Base-by-base conservation (phyloP, 1,140 invertebrate species). In the Calliopsis andreniformis region DNA sequence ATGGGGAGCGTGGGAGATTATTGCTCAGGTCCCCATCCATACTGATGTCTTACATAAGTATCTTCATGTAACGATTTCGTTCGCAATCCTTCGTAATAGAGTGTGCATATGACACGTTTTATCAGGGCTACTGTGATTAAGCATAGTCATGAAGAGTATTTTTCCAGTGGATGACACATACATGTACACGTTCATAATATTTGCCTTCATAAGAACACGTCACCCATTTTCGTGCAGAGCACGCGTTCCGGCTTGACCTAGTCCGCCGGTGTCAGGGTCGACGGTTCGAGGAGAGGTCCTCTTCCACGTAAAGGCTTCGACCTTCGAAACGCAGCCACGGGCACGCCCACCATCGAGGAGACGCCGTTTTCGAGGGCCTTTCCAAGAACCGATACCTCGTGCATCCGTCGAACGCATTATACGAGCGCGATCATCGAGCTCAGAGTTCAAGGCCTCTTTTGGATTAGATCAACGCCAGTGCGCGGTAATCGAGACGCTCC, bases 291-390 rank as follows among this genome's bases (percentile, higher is more conserved):
- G 58, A 39, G 35, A 39, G 68, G 32, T 39, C 30, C 32, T 23
- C 16, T 78, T 83, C 79, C 76, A 66, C 69, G 69, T 82, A 82
- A 75, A 82, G 63, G 43, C 25, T 73, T 53, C 47, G 76, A 75
- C 70, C 80, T 79, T 82, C 70, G 51, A 43, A 23, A 58, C 23
- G 25, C 14, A 59, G 49, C 56, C 39, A 14, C 43, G 59, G n/a
- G 35, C 69, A 72, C 53, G 80, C 66, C 49, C 53, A 79, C 23
- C 56, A 63, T 59, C 64, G 75, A 30, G 47, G 75, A 39, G 47
- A 70, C 63, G 61, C 28, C 14, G 23, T 47, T 72, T 80, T 73
- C 58, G 68, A 75, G 58, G 58, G 51, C 10, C 55, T 39, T 83
- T 78, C 71, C 20, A 20, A 49, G 80, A 82, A 84, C 32, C 63